Evolutionary conservation across 2,113 vertebrate species (phyloP).

Genomic region (Amazona guildingii): DNA sequence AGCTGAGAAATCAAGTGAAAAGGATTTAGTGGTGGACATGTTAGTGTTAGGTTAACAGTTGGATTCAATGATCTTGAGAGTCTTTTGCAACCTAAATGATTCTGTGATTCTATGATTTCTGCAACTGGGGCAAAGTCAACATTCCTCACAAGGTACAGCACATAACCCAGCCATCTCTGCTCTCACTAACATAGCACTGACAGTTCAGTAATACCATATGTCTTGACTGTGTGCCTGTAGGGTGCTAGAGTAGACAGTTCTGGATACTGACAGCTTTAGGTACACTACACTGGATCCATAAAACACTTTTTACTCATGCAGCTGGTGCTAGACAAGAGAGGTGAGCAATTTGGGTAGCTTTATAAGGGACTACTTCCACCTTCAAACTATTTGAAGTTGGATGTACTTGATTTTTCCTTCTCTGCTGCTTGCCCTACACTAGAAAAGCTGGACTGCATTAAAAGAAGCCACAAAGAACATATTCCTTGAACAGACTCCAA

Average conservation of each 20-base stretch:
- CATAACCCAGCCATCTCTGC: not conserved
- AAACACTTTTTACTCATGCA: not conserved
- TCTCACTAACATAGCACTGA: rapidly evolving
- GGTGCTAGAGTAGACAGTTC: not conserved
- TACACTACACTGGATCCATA: not conserved
- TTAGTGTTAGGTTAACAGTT: not conserved
- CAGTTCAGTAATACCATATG: not conserved
- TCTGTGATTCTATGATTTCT: not conserved
- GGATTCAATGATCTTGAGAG: not conserved
- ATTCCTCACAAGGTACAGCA: not conserved
- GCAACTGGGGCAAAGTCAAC: not conserved
- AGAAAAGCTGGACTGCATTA: not conserved
- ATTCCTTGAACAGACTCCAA: not conserved
- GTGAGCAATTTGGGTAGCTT: not conserved
- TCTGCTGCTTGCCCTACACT: not conserved
- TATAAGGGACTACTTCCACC: not conserved
- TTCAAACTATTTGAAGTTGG: not conserved
- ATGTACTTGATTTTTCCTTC: not conserved
- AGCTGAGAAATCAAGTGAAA: not conserved
- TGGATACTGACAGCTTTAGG: rapidly evolving
- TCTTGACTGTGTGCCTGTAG: not conserved
- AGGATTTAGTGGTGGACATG: not conserved
- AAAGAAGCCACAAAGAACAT: not conserved
- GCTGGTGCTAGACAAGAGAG: not conserved
- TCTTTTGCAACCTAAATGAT: not conserved